Evolutionary conservation across 2,113 vertebrate species (phyloP), one percentile per base, ranked within the genome.

Genomic region (Cariama cristata): DNA sequence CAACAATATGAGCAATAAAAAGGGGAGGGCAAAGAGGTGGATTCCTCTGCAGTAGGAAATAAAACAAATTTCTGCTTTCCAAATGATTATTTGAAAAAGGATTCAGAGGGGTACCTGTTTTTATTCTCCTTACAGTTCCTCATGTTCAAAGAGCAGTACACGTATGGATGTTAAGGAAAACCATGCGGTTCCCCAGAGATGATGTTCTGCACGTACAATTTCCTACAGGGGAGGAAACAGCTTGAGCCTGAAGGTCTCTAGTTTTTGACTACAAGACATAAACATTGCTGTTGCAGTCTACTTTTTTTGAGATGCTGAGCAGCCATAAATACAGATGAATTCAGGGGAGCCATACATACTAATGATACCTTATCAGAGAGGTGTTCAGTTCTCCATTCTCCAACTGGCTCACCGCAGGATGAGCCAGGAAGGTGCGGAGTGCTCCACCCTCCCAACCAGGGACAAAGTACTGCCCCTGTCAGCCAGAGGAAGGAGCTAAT

Each of bases 311-410:
- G 49, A 68, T 58, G 58, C 60, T 95, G 73, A 87, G 83, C 44
- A 87, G 53, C 49, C n/a, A 69, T 42, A 89, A 87, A 52, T 55
- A 74, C 18, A 53, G 42, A n/a, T 24, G 19, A 86, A 79, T 52
- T 23, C 2, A 1, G 14, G 7, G 28, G 6, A 77, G 42, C 10
- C 16, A 26, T 38, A 42, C 0, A 1, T 11, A 45, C 35, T 40
- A 55, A 56, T 26, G 8, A 6, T 38, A 2, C 1, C 0, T 62
- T 71, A 85, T 28, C 62, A 89, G 69, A 79, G 44, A 75, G 4
- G 19, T 52, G 19, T 68, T 89, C 23, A 15, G 30, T 49, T 84
- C 62, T 84, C 68, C 14, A 1, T 53, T 87, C 81, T 93, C 26
- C 62, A 68, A 19, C 27, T 33, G 49, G 35, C 16, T 80, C 33